A percentile compares a stretch with the other conserved stretches of the same genome.
Evolutionary conservation across 2,797 vertebrate genomes (phyloP).

Genomic region (Lemur catta): DNA sequence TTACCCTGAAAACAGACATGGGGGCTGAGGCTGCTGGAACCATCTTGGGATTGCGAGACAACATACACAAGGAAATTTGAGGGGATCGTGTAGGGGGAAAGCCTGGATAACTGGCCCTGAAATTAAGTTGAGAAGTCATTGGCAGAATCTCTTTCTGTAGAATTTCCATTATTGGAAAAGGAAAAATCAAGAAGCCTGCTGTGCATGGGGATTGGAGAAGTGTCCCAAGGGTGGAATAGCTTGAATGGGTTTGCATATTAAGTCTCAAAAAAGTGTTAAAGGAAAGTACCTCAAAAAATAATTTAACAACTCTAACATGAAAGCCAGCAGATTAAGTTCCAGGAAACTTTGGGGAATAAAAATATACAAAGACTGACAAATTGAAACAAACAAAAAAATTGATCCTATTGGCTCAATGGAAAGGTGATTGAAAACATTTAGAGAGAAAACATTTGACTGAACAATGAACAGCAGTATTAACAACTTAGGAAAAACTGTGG

Average conservation of each 20-base stretch:
- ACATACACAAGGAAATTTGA: not conserved
- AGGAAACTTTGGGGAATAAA: not conserved
- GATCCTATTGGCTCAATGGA: not conserved
- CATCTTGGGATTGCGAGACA: not conserved
- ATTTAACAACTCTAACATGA: not conserved
- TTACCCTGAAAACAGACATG: not conserved
- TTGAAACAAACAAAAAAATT: not conserved
- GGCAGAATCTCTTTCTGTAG: not conserved
- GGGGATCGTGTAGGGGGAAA: too few relatives aligned
- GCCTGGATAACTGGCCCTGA: not conserved
- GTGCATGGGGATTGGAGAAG: accelerated
- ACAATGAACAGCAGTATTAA: not conserved
- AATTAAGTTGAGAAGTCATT: not conserved
- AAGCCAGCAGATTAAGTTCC: not conserved
- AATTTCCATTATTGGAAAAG: not conserved
- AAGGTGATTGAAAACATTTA: not conserved
- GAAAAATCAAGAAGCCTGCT: not conserved
- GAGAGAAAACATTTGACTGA: not conserved
- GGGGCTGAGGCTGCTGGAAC: not conserved
- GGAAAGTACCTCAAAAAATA: not conserved
- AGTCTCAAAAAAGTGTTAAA: not conserved
- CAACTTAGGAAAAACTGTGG: not conserved
- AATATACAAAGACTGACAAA: not conserved
- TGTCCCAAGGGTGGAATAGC: not conserved
- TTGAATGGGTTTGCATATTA: not conserved